Evolutionary conservation across 2,888 invertebrate species (phyloP).

Genomic region (Caenorhabditis sp.): DNA sequence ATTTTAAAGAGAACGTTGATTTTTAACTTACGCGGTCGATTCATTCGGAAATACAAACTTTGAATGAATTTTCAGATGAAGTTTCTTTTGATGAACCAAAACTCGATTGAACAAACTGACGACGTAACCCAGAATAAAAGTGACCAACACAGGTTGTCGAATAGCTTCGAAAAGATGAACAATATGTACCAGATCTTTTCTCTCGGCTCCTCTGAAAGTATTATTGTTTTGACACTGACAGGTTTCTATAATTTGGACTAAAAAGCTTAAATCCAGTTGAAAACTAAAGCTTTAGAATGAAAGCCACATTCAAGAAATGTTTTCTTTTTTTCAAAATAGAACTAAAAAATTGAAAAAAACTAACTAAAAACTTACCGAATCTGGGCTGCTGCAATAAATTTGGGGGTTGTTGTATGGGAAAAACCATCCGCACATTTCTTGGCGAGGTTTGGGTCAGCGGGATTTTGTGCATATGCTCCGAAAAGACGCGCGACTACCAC

Average conservation of each 20-base stretch:
- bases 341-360: too few species aligned
- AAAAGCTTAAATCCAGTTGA: too few species aligned
- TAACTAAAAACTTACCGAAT: background rate
- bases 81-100: constrained; percentile 14
- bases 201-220: background rate
- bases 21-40: constrained; percentile 9
- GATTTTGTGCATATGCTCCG: constrained; percentile 18
- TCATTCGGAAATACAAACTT: constrained; percentile 9
- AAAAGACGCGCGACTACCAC: constrained; percentile 27
- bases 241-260: too few species aligned
- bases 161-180: constrained; percentile 23
- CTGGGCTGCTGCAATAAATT: constrained; percentile 17
- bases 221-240: background rate
- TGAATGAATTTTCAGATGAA: constrained; percentile 17
- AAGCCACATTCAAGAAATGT: too few species aligned
- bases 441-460: constrained; percentile 1
- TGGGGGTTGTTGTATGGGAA: constrained; percentile 11
- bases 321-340: too few species aligned
- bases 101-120: constrained; percentile 20
- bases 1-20: too few species aligned
- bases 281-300: too few species aligned
- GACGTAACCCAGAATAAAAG: constrained; percentile 20
- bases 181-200: constrained; percentile 4
- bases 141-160: constrained; percentile 9
- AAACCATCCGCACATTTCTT: constrained; percentile 35